A percentile compares a stretch with the other conserved stretches of the same genome.
These are phyloP conservation scores for Lochmaea crataegi DNA, from an alignment of 2,888 invertebrate species.

Conservation along the genomic window DNA sequence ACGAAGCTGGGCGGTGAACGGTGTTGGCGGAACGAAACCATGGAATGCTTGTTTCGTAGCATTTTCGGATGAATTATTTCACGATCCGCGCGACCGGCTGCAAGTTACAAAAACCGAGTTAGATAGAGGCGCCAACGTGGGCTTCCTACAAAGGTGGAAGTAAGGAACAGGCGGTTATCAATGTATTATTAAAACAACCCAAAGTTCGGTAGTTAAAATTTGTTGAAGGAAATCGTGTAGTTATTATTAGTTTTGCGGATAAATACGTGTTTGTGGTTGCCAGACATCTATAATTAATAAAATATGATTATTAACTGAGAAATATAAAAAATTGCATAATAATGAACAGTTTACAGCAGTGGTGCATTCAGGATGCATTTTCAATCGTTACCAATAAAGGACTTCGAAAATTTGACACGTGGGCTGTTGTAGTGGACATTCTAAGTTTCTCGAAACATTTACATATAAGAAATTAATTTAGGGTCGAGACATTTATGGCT, in stretches of 20 bases:
- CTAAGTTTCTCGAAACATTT: too few relatives aligned
- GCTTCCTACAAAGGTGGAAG: neutral
- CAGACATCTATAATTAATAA: too few relatives aligned
- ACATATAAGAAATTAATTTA: too few relatives aligned
- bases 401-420: too few relatives aligned
- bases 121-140: neutral
- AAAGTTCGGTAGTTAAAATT: neutral
- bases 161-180: neutral
- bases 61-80: conserved; percentile 4
- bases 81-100: neutral
- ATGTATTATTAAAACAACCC: neutral
- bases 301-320: too few relatives aligned
- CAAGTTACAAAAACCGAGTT: conserved; percentile 11
- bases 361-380: too few relatives aligned
- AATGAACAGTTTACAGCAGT: too few relatives aligned
- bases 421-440: too few relatives aligned
- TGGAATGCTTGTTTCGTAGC: neutral
- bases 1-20: neutral
- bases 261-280: too few relatives aligned
- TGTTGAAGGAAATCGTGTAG: neutral
- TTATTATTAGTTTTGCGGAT: neutral
- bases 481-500: too few relatives aligned
- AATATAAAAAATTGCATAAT: too few relatives aligned
- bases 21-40: neutral
- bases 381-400: too few relatives aligned